Percentiles rank a stretch among this genome's conserved stretches.
Evolutionary conservation across 35 echinoderm and acorn worm genomes (phyloP).

Genomic region (Diadema setosum): DNA sequence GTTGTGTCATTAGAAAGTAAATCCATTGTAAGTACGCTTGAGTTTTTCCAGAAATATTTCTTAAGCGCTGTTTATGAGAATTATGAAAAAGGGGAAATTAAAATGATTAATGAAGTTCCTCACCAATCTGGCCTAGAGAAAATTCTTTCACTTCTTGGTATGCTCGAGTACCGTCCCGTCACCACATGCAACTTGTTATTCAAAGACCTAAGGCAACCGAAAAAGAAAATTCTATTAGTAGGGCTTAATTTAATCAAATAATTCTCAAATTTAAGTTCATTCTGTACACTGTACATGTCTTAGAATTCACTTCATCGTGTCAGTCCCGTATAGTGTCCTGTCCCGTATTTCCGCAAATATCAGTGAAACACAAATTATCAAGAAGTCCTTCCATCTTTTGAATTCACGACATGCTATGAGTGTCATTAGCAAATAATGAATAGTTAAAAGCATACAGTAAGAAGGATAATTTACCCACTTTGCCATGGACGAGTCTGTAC

Average conservation of each 20-base stretch:
- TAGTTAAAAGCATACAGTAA: neutral
- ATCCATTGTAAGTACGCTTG: neutral
- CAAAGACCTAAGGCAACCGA: neutral
- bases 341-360: neutral
- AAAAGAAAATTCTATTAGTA: neutral
- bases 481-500: neutral
- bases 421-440: neutral
- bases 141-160: no score
- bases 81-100: neutral
- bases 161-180: no score
- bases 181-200: no score
- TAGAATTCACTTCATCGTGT: no score
- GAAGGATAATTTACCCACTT: no score
- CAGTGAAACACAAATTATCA: neutral
- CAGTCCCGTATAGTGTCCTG: neutral
- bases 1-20: neutral
- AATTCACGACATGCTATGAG: neutral
- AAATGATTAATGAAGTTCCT: neutral
- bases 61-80: neutral
- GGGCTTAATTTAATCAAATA: neutral
- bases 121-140: neutral
- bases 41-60: neutral
- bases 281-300: neutral
- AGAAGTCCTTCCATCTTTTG: neutral
- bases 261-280: no score